These are phyloP conservation scores for Falco berigora DNA, from an alignment of 2,797 vertebrate genomes.

Conservation along the genomic window DNA sequence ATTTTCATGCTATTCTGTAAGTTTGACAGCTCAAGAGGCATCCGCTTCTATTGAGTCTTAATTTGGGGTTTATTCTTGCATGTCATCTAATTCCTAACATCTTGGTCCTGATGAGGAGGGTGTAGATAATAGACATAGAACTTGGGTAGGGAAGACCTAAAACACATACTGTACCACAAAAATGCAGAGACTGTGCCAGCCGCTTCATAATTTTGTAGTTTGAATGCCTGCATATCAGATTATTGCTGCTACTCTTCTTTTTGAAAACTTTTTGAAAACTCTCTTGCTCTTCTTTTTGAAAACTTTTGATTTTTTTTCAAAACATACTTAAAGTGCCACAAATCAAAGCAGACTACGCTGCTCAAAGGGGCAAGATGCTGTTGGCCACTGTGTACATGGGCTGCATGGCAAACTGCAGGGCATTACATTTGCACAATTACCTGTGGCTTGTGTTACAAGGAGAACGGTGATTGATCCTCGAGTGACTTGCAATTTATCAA, in stretches of 20 bases:
- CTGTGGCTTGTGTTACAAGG: not conserved
- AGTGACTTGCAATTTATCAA: slow-evolving; percentile 30
- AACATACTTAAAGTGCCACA: not conserved
- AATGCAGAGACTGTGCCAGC: not conserved
- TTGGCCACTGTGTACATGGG: not conserved
- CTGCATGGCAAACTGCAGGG: not conserved
- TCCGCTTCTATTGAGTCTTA: not conserved
- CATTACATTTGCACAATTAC: not conserved
- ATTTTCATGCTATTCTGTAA: not conserved
- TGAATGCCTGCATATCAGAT: not conserved
- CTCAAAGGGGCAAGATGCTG: not conserved
- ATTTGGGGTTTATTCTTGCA: not conserved
- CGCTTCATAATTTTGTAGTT: not conserved
- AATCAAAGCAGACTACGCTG: not conserved
- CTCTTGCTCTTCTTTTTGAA: not conserved
- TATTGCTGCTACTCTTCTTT: not conserved
- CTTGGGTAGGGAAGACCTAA: not conserved
- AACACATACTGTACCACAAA: not conserved
- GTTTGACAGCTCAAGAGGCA: not conserved
- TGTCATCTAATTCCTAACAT: not conserved
- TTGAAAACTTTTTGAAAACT: not conserved
- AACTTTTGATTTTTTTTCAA: not conserved
- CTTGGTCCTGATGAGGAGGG: not conserved
- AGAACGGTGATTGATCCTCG: slow-evolving; percentile 26
- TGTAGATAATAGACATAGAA: not conserved